phyloP scores from a whole-genome alignment of 1,140 invertebrate genomes.

The Drosophila mayri region DNA sequence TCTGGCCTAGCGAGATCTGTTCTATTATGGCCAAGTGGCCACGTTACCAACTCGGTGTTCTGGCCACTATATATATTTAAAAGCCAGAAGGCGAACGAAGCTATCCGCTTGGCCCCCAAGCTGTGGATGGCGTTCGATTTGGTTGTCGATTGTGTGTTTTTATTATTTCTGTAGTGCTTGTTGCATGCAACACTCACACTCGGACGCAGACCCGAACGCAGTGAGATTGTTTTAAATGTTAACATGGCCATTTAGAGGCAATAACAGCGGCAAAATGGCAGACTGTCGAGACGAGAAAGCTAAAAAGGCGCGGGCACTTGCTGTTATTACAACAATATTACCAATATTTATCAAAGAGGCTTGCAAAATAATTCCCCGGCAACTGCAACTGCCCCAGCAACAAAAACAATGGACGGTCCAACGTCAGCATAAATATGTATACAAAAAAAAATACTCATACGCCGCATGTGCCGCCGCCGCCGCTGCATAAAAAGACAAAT shows the following conservation, averaged over 20 bases:
- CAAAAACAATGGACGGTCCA: slow-evolving; percentile 58
- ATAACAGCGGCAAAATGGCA: slow-evolving; percentile 84
- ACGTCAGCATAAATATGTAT: slow-evolving; percentile 78
- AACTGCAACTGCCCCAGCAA: not conserved
- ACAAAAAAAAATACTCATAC: slow-evolving; percentile 60
- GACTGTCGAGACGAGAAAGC: slow-evolving; percentile 65
- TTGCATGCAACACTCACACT: slow-evolving; percentile 68
- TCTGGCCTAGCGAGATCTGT: slow-evolving; percentile 47
- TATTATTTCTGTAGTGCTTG: slow-evolving; percentile 49
- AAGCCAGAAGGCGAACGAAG: slow-evolving; percentile 64
- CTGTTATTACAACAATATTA: slow-evolving; percentile 83
- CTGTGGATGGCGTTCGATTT: slow-evolving; percentile 50
- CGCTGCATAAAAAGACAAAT: slow-evolving; percentile 82
- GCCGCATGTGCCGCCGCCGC: slow-evolving; percentile 63
- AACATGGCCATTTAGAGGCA: slow-evolving; percentile 84
- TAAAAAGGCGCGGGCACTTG: slow-evolving; percentile 79
- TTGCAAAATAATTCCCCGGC: slow-evolving; percentile 52
- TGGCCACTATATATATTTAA: slow-evolving; percentile 34
- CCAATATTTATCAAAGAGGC: slow-evolving; percentile 79
- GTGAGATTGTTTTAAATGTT: slow-evolving; percentile 84
- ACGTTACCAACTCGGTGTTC: slow-evolving; percentile 30
- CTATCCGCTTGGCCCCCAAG: slow-evolving; percentile 27
- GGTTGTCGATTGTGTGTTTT: slow-evolving; percentile 22
- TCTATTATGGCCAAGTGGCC: slow-evolving; percentile 71
- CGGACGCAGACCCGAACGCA: slow-evolving; percentile 42